Evolutionary conservation across 1,140 invertebrate genomes (phyloP), one percentile per base, ranked within the genome.

Genomic region (Chrysopa pallens): DNA sequence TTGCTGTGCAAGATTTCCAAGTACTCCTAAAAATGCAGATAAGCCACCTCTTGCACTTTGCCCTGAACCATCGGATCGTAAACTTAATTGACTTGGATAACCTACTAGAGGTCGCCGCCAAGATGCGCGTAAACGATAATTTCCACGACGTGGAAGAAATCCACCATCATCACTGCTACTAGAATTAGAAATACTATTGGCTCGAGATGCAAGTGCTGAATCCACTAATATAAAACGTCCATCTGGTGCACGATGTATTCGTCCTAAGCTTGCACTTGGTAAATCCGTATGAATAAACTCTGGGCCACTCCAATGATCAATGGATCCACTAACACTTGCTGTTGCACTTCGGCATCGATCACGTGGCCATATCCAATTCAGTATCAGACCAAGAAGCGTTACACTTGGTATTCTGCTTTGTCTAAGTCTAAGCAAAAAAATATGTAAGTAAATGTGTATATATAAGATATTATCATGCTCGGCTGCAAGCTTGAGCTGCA

Each of bases 401-500:
- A 87, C 66, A 86, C 84, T 80, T 84, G 84, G 81, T 87, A 87
- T 77, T 87, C 84, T 70, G 83, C 83, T 76, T 82, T 84, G 76
- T 78, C 83, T 80, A 83, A 79, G 75, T 84, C 84, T 87, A 68
- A 40, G 54, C 51, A 46, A 58, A 42, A 61, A 59, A 43, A 57
- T 52, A 44, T 46, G 36, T 33, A 33, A 33, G 31, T 33, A 11
- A 2, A 38, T 40, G 33, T 37, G 4, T 39, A 49, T 7, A 11
- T 23, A 39, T 8, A 47, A 52, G 12, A 33, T 42, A 31, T 14
- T n/a, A n/a, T n/a, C n/a, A n/a, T n/a, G n/a, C n/a, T n/a, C n/a
- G n/a, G n/a, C n/a, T n/a, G n/a, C n/a, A n/a, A n/a, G n/a, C n/a
- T n/a, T n/a, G n/a, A n/a, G n/a, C n/a, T n/a, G n/a, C n/a, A n/a